These are phyloP conservation scores for Hemichromis elongatus DNA, from an alignment of 2,113 vertebrate genomes.

Conservation along the genomic window DNA sequence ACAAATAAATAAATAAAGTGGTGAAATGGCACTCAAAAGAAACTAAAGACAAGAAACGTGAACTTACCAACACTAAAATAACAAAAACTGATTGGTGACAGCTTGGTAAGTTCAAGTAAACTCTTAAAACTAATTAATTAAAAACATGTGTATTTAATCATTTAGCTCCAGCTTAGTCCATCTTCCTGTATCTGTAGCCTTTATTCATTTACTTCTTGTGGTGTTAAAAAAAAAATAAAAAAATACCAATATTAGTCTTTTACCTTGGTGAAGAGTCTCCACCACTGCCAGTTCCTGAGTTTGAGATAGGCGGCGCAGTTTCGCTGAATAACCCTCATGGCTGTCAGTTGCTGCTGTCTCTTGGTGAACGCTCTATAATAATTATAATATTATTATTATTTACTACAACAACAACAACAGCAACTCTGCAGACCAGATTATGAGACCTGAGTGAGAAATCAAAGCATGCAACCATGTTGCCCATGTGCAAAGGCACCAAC, in stretches of 20 bases:
- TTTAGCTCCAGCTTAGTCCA: no score
- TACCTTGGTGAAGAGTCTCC: conserved; percentile 98
- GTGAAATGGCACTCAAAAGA: not conserved
- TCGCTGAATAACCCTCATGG: conserved; percentile 97
- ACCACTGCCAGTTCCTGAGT: conserved; percentile 98
- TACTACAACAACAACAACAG: not conserved
- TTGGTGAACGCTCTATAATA: conserved; percentile 85
- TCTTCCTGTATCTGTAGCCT: no score
- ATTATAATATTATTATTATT: no score
- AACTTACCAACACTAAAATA: not conserved
- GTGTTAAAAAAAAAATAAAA: fast-evolving
- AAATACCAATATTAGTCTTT: not conserved
- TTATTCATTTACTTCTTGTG: no score
- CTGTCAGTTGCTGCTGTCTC: conserved; percentile 92
- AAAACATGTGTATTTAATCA: no score
- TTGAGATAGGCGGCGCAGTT: conserved; percentile 98
- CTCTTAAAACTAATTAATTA: not conserved
- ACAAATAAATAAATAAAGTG: not conserved
- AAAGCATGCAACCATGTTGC: not conserved
- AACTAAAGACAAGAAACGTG: not conserved
- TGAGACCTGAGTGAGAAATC: not conserved
- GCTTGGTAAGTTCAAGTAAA: not conserved
- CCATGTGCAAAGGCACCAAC: not conserved
- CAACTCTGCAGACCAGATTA: not conserved
- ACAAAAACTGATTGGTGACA: not conserved